Conservation (phyloP, 2,797 vertebrate species). For the Morus bassanus region DNA sequence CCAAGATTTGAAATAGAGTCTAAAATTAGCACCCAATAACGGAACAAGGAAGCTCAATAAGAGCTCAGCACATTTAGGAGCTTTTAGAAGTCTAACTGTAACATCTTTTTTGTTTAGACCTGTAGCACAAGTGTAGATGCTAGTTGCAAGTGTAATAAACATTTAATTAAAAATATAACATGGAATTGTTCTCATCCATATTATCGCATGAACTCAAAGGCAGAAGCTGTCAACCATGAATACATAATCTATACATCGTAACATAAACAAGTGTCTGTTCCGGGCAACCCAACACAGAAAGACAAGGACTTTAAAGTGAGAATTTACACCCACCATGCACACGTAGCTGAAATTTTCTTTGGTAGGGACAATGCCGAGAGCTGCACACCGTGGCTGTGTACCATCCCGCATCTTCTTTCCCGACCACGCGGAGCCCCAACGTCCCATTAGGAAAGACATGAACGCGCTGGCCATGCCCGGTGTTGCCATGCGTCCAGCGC, state of each 20-base stretch:
- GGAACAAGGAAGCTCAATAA: not conserved
- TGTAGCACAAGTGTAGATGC: not conserved
- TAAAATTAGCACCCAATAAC: not conserved
- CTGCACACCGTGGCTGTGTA: not conserved
- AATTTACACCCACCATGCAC: not conserved
- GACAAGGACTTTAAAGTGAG: not conserved
- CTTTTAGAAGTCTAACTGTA: not conserved
- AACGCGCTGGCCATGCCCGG: fast-evolving
- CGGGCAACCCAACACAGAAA: not conserved
- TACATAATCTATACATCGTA: not conserved
- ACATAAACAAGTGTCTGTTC: not conserved
- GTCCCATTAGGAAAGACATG: not conserved
- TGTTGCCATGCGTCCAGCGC: not conserved
- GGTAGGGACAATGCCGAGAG: not conserved
- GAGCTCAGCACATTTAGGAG: not conserved
- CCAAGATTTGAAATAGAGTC: not conserved
- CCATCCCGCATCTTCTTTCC: not conserved
- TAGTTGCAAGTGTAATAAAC: not conserved
- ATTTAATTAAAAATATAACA: not conserved
- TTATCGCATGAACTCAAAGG: not conserved
- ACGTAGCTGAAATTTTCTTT: not conserved
- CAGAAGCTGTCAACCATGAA: not conserved
- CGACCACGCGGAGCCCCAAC: fast-evolving
- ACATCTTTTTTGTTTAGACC: not conserved
- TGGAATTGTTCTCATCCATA: not conserved